Evolutionary conservation across 2,113 vertebrate species (phyloP), one percentile per base, ranked within the genome.

Genomic region (Amphilophus citrinellus): DNA sequence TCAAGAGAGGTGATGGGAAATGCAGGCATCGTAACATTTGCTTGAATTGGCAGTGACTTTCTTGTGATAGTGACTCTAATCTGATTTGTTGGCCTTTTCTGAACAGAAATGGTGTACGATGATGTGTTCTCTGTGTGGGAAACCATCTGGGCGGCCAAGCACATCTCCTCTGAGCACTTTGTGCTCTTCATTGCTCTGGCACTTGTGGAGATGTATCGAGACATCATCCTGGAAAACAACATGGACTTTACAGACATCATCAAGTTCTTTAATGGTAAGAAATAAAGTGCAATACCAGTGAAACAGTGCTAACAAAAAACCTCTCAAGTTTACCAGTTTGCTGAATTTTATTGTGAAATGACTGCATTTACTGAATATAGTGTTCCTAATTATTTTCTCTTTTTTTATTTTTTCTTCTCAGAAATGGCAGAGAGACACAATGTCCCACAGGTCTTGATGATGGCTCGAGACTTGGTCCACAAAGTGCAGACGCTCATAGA

Each of bases 191-290:
- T 99, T 2, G 97, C 98, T 1, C 95, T 99, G 93, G 98, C 98
- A 0, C 90, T 99, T 79, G 98, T 99, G 89, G 98, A 99, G 77
- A 97, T 98, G 92, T 99, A 99, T 85, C 93, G 97, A 5, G 98
- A 99, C 92, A 99, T 99, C 84, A 99, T 99, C 91, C 58, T 99
- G 84, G 98, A 99, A 94, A 99, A 99, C 93, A 99, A 99, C 93
- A 99, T 99, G 98, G 98, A 99, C 90, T 99, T 99, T 88, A 99
- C 98, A 0, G 98, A 99, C 93, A 99, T 99, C 95, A 99, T 99
- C 95, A 99, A 99, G 90, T 99, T 99, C 94, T 99, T 99, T 89
- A 99, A 99, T 0, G 98, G 98, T 99, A 96, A 94, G 90, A 58
- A 44, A 66, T 24, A 44, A 66, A 44, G 39, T 24, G 39, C 42